Evolutionary conservation across 2,888 invertebrate species (phyloP), one percentile per base, ranked within the genome.

Genomic region (Drosophila emarginata): DNA sequence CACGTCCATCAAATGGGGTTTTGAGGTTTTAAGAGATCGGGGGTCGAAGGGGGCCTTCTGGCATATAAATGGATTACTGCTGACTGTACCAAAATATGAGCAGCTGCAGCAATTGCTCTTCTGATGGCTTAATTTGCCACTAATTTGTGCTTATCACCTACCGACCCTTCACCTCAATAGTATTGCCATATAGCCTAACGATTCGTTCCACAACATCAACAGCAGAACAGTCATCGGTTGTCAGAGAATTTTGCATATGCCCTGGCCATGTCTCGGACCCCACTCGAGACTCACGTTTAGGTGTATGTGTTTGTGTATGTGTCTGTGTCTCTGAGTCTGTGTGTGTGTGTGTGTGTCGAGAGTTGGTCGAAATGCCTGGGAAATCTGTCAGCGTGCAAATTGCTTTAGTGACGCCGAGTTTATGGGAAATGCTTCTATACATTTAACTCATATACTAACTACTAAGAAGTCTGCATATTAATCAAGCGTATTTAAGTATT

Each of bases 101-200:
- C 77, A 74, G 74, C 83, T 72, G 83, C 79, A 69, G 54, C 71
- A 67, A 65, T 66, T 70, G 75, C 37, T 18, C 51, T 52, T 59
- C 54, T 60, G 39, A 88, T 88, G 77, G 80, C 81, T 88, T 88
- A 83, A 84, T 88, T 88, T 84, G 84, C 87, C 88, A 87, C 84
- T 80, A 88, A 88, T 84, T 84, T 87, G 77, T 56, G 84, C 83
- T 86, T 83, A 88, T 86, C 88, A 72, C 50, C 57, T 52, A 18
- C 36, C 50, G 52, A 36, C 45, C 21, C 39, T 23, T 18, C 21
- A n/a, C 21, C 37, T 23, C 45, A 7, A 4, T 21, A 18, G 9
- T 4, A 45, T 23, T 39, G 57, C 57, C 15, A 32, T 3, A 18
- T 36, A 15, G 36, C 23, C 2, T 21, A 57, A 32, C 4, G 23